Conservation (phyloP, 1,140 invertebrate species). For the Eufriesea mexicana region DNA sequence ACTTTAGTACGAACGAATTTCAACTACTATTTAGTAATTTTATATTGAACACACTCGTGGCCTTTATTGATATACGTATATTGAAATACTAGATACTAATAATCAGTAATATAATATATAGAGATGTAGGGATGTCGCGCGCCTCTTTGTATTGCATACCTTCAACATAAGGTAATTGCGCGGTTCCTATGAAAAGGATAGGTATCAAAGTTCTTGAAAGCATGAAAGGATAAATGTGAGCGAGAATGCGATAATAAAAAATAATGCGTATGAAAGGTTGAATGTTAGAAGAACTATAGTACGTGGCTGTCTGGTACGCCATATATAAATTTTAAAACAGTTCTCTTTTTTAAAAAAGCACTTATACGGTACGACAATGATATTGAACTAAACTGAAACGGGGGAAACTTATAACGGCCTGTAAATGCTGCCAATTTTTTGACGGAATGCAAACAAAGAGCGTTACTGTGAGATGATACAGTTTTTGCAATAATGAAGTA, state of each 20-base stretch:
- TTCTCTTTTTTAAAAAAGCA: slow-evolving; percentile 51
- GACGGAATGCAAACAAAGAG: slow-evolving; percentile 59
- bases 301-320: slow-evolving; percentile 64
- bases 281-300: slow-evolving; percentile 53
- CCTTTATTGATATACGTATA: slow-evolving; percentile 75
- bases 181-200: slow-evolving; percentile 51
- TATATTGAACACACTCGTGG: slow-evolving; percentile 78
- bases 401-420: slow-evolving; percentile 40
- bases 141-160: slow-evolving; percentile 59
- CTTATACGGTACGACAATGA: slow-evolving; percentile 33
- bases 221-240: slow-evolving; percentile 59
- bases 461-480: slow-evolving; percentile 26
- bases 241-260: slow-evolving; percentile 58
- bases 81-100: slow-evolving; percentile 70
- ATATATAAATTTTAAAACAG: slow-evolving; percentile 62
- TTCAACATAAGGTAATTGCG: slow-evolving; percentile 55
- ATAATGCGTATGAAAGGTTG: slow-evolving; percentile 41
- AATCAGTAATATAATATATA: slow-evolving; percentile 62
- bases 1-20: slow-evolving; percentile 62
- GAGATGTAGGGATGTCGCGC: slow-evolving; percentile 46
- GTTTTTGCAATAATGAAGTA: slow-evolving; percentile 22
- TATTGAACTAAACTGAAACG: slow-evolving; percentile 43
- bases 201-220: slow-evolving; percentile 54
- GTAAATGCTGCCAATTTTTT: slow-evolving; percentile 68
- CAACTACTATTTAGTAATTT: slow-evolving; percentile 74